A percentile compares a stretch with the other conserved stretches of the same genome.
Conservation (phyloP, 1,140 invertebrate species). For the Leptoteleia sp. region DNA sequence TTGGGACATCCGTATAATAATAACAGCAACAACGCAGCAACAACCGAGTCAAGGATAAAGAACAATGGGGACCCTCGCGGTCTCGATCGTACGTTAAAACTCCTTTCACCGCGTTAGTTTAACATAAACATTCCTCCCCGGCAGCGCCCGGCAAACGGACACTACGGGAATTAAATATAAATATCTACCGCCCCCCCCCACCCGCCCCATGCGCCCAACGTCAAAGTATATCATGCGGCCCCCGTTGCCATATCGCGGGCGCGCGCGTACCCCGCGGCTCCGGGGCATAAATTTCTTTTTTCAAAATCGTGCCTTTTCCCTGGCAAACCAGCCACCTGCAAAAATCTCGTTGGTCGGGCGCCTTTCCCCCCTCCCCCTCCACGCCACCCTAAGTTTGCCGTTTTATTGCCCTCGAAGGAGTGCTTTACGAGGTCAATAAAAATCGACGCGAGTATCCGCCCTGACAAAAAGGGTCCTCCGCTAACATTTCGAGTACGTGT, state of each 20-base stretch:
- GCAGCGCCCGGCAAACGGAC: conserved; percentile 2
- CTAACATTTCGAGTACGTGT: conserved; percentile 45
- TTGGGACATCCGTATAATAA: conserved; percentile 53
- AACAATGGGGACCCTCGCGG: conserved; percentile 51
- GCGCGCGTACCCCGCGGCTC: conserved; percentile 10
- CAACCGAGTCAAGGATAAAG: conserved; percentile 48
- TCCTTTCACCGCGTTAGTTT: conserved; percentile 40
- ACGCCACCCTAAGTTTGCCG: conserved; percentile 3
- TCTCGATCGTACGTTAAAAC: conserved; percentile 50
- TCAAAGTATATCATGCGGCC: conserved; percentile 50
- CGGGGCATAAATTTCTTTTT: conserved; percentile 39
- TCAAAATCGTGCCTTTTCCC: conserved; percentile 26
- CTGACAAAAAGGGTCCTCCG: conserved; percentile 41
- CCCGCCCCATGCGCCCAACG: conserved; percentile 25
- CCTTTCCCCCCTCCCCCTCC: no score
- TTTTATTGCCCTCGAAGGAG: conserved; percentile 45
- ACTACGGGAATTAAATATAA: conserved; percentile 57
- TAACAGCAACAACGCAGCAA: conserved; percentile 30
- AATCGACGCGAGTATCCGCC: conserved; percentile 25
- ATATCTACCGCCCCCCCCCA: no score
- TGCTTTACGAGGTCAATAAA: conserved; percentile 64
- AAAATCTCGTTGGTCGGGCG: conserved; percentile 29
- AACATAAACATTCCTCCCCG: conserved; percentile 53
- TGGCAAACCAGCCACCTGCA: conserved; percentile 41
- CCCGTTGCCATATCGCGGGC: conserved; percentile 21